phyloP scores from a whole-genome alignment of 2,113 vertebrate genomes.

The Tyto alba region DNA sequence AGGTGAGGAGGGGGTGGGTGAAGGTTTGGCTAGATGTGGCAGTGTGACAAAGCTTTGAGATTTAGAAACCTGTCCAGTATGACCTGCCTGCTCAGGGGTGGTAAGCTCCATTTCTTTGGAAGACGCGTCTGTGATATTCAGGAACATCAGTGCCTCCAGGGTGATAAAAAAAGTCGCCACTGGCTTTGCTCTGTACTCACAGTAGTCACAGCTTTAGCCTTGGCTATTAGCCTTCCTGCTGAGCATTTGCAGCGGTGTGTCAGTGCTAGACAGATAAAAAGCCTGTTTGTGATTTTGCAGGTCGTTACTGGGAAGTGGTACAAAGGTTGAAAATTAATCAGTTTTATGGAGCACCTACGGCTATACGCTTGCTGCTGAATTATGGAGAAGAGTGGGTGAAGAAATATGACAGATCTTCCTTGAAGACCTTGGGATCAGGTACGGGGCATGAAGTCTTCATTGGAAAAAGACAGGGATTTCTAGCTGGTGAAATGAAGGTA shows the following conservation, averaged over 20 bases:
- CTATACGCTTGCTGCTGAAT: constrained; percentile 86
- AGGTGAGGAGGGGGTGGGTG: constrained; percentile 73
- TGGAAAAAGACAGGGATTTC: background rate
- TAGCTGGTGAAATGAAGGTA: background rate
- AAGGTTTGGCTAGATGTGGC: background rate
- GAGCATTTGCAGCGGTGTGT: background rate
- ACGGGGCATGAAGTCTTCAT: background rate
- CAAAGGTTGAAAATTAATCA: constrained; percentile 86
- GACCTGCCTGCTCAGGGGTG: background rate
- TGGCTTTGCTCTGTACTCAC: background rate
- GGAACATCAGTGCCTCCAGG: background rate
- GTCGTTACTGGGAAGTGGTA: constrained; percentile 91
- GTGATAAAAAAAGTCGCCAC: background rate
- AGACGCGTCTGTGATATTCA: background rate
- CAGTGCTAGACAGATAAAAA: background rate
- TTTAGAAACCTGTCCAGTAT: background rate
- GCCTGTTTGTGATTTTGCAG: constrained; percentile 58
- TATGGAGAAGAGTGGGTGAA: constrained; percentile 86
- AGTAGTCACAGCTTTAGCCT: background rate
- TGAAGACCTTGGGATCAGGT: constrained; percentile 88
- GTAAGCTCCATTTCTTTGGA: background rate
- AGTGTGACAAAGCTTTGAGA: background rate
- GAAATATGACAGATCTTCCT: constrained; percentile 87
- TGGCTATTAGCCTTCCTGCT: background rate
- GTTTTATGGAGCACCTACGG: constrained; percentile 90